These are phyloP conservation scores for Coccyzus lansbergi DNA, from an alignment of 2,797 vertebrate species.

Conservation along the genomic window DNA sequence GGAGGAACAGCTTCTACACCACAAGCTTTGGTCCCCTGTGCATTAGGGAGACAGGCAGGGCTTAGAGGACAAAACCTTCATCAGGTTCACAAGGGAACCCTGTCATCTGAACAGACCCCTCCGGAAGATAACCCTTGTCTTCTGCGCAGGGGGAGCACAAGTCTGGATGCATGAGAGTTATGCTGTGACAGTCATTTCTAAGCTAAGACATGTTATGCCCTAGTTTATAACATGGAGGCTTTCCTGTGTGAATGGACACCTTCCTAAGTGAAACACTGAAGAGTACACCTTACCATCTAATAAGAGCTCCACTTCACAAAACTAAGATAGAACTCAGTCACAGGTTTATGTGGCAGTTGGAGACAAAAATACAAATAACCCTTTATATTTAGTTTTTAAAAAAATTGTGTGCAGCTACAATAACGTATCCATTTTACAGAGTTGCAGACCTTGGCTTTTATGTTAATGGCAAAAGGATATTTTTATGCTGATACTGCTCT, in stretches of 20 bases:
- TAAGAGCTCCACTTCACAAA: not conserved
- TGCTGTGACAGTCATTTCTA: not conserved
- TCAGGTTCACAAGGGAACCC: not conserved
- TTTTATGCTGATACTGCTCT: rapidly evolving
- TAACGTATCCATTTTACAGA: rapidly evolving
- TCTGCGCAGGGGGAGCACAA: not conserved
- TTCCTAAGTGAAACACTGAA: rapidly evolving
- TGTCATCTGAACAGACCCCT: not conserved
- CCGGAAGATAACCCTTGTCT: not conserved
- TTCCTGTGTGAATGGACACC: not conserved
- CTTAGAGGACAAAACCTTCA: not conserved
- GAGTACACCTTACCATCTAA: rapidly evolving
- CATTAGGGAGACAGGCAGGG: not conserved
- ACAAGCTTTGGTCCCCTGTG: rapidly evolving
- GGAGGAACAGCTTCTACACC: not conserved
- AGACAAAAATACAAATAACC: too few relatives aligned
- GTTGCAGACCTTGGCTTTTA: not conserved
- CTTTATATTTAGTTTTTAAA: not conserved
- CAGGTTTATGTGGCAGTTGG: not conserved
- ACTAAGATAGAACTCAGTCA: not conserved
- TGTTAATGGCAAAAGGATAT: rapidly evolving
- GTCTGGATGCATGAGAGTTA: not conserved
- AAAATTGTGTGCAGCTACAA: not conserved
- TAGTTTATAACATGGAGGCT: rapidly evolving
- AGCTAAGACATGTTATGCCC: rapidly evolving